Evolutionary conservation across 1,140 invertebrate species (phyloP).

Genomic region (Leptinotarsa texana): DNA sequence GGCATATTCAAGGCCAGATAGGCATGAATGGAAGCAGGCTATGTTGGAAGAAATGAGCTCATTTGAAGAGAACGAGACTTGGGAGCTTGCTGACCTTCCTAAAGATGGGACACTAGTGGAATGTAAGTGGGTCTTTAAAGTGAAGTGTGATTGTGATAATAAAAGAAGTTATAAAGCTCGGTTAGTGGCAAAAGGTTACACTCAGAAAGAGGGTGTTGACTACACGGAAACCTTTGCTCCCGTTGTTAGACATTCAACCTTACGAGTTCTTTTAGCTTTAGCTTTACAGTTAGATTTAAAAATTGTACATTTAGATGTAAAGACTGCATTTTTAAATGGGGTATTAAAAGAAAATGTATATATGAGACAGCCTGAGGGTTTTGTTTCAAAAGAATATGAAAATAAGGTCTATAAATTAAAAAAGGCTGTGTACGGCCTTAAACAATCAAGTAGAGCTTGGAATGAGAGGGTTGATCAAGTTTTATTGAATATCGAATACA

Average conservation of each 20-base stretch:
- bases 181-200: slow-evolving; percentile 55
- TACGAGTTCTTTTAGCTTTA: slow-evolving; percentile 53
- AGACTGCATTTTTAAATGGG: slow-evolving; percentile 39
- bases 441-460: slow-evolving; percentile 48
- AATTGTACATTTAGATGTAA: slow-evolving; percentile 43
- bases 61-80: slow-evolving; percentile 50
- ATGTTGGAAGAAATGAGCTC: slow-evolving; percentile 46
- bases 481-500: slow-evolving; percentile 42
- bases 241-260: slow-evolving; percentile 48
- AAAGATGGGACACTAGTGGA: slow-evolving; percentile 45
- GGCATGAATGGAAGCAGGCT: slow-evolving; percentile 39
- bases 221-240: slow-evolving; percentile 51
- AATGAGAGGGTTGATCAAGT: slow-evolving; percentile 44
- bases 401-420: slow-evolving; percentile 51
- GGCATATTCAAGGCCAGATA: slow-evolving; percentile 38
- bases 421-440: slow-evolving; percentile 52
- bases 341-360: slow-evolving; percentile 34
- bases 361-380: slow-evolving; percentile 42
- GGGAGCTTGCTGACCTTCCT: slow-evolving; percentile 49
- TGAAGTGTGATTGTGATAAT: slow-evolving; percentile 46
- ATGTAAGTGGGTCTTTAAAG: slow-evolving; percentile 55
- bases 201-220: slow-evolving; percentile 49
- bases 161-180: slow-evolving; percentile 53
- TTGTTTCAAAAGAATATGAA: slow-evolving; percentile 23
- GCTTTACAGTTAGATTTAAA: slow-evolving; percentile 46